Base-by-base conservation (phyloP, 2,113 vertebrate genomes). In the Plecotus auritus region DNA sequence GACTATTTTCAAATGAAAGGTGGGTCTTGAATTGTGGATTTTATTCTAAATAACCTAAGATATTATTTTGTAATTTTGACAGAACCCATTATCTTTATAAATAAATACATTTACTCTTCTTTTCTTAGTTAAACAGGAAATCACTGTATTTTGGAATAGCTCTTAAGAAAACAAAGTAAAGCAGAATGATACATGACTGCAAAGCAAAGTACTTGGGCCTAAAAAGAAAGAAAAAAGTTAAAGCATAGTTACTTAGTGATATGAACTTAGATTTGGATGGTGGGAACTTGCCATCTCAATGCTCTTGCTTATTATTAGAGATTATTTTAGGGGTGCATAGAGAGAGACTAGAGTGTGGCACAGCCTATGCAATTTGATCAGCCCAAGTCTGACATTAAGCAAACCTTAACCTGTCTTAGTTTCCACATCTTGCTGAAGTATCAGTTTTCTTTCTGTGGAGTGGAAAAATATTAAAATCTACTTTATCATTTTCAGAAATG, bases 1-100 rank as follows among this genome's bases (percentile, higher is more conserved):
- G 96, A 7, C 13, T 30, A 56, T 70, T 85, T 76, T 59, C 32
- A 81, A 69, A 88, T 93, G 87, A 97, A 97, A 97, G 95, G 64
- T 90, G 42, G 72, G 67, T 91, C 92, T 93, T 96, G 56, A 94
- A 92, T 96, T 94, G 93, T 89, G 40, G 88, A 77, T 97, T 96
- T 93, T 93, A 32, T 95, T 95, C 18, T 85, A 81, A 96, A 88
- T 30, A 49, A 86, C 26, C 66, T 45, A 97, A 97, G 97, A 51
- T 70, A 96, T 91, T 37, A 42, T 91, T 91, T 59, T 28, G 6
- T n/a, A 78, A 45, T 59, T 85, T 95, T 95, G 72, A 67, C 30
- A 56, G 35, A 90, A 82, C 17, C 26, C 86, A 59, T 35, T 8
- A 66, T 35, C 7, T 85, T 87, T 76, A 59, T 56, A 28, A 92